Evolutionary conservation across 2,888 invertebrate species (phyloP).

Genomic region (Crepidodera aurea): DNA sequence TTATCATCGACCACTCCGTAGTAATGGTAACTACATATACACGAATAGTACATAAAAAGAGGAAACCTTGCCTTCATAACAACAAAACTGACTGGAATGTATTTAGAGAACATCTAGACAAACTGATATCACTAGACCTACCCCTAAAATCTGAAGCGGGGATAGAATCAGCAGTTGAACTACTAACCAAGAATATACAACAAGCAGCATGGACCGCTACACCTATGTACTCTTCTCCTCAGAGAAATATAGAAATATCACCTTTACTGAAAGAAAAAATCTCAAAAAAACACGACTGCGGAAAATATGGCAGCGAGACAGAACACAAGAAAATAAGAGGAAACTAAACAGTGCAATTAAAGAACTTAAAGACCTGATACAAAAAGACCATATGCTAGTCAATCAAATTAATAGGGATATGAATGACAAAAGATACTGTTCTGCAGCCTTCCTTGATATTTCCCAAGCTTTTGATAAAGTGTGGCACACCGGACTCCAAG

Average conservation of each 20-base stretch:
- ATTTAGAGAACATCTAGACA: neutral
- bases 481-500: no score
- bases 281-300: neutral
- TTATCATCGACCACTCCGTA: conserved; percentile 17
- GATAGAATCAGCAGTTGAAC: no score
- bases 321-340: neutral
- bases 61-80: conserved; percentile 7
- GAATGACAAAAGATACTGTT: no score
- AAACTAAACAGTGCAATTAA: neutral
- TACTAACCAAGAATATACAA: no score
- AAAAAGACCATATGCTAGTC: neutral
- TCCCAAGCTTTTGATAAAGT: no score
- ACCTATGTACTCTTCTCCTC: no score
- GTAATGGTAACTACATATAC: conserved; percentile 5
- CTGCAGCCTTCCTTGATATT: no score
- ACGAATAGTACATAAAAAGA: conserved; percentile 1
- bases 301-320: neutral
- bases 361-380: neutral
- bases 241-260: no score
- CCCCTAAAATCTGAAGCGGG: no score
- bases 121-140: conserved; percentile 9
- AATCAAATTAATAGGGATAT: no score
- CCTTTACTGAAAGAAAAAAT: conserved; percentile 6
- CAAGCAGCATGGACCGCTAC: no score
- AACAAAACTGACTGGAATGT: neutral